phyloP scores from a whole-genome alignment of 2,797 vertebrate species.

The Pteropus rufus region DNA sequence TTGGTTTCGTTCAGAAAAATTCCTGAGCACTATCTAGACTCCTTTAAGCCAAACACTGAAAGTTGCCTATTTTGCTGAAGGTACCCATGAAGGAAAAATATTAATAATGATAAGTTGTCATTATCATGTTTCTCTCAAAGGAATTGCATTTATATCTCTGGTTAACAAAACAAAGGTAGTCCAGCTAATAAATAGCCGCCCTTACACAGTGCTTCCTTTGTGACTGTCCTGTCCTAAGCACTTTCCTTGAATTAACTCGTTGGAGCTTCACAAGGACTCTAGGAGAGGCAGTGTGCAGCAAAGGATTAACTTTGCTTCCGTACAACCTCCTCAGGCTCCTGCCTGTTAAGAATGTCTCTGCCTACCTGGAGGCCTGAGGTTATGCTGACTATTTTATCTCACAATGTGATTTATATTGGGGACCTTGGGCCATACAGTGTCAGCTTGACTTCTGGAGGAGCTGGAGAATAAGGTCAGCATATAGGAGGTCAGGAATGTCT shows the following conservation, averaged over 20 bases:
- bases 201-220: neutral
- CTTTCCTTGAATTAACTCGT: neutral
- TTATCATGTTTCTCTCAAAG: neutral
- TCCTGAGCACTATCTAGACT: neutral
- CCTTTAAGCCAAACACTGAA: neutral
- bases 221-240: neutral
- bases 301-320: neutral
- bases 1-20: neutral
- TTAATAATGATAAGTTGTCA: neutral
- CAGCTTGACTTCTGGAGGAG: neutral
- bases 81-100: neutral
- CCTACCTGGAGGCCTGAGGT: neutral
- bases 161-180: neutral
- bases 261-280: neutral
- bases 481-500: neutral
- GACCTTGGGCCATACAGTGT: neutral
- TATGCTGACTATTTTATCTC: neutral
- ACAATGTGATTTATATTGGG: neutral
- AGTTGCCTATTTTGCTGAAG: neutral
- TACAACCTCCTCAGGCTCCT: neutral
- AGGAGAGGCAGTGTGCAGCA: neutral
- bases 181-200: neutral
- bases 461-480: neutral
- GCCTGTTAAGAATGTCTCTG: neutral
- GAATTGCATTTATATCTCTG: neutral